These are phyloP conservation scores for Gulo gulo DNA, from an alignment of 2,113 vertebrate genomes.

Conservation along the genomic window DNA sequence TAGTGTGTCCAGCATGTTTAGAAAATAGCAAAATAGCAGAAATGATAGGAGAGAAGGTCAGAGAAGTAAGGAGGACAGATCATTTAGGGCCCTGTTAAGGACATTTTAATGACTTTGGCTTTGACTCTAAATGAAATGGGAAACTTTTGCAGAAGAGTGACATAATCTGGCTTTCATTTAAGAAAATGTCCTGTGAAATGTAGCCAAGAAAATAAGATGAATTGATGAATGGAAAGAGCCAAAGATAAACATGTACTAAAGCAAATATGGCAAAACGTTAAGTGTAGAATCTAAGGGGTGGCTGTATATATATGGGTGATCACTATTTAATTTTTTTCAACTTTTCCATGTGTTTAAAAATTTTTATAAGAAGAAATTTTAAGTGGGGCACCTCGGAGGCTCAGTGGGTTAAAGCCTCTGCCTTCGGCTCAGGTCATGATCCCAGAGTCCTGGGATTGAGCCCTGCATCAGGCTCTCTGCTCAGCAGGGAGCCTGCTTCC, in stretches of 20 bases:
- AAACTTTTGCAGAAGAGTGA: background rate
- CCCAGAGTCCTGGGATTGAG: too few relatives aligned
- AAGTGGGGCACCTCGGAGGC: background rate
- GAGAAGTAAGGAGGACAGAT: background rate
- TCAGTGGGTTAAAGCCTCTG: too few relatives aligned
- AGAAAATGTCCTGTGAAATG: background rate
- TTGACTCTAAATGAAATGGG: background rate
- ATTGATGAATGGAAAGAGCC: background rate
- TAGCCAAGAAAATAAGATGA: background rate
- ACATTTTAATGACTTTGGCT: background rate
- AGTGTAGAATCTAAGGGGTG: background rate
- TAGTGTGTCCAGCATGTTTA: background rate
- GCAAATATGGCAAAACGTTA: background rate
- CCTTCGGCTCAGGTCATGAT: too few relatives aligned
- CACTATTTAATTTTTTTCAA: background rate
- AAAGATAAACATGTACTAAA: background rate
- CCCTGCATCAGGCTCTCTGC: too few relatives aligned
- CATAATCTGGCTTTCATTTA: background rate
- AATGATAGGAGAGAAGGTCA: background rate
- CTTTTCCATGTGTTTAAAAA: conserved; percentile 11
- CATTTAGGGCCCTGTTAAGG: background rate
- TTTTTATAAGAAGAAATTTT: background rate
- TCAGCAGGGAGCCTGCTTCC: too few relatives aligned
- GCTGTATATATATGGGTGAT: background rate
- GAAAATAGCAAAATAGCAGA: background rate